These are phyloP conservation scores for Lucinisca nassula DNA, from an alignment of 2,888 invertebrate genomes.

Conservation along the genomic window DNA sequence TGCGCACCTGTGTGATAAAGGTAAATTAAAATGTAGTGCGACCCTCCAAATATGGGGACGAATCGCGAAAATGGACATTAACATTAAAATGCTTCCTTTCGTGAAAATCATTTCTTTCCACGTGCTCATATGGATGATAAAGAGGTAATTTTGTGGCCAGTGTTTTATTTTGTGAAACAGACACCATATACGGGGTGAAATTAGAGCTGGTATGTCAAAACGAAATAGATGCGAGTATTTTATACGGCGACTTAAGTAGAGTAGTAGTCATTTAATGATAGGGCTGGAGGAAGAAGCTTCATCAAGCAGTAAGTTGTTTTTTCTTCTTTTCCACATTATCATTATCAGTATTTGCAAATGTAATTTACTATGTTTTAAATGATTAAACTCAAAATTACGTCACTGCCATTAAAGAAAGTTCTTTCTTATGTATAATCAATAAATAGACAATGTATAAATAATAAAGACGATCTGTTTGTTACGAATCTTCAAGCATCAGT, in stretches of 20 bases:
- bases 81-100: background rate
- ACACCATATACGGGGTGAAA: background rate
- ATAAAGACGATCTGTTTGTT: too few relatives aligned
- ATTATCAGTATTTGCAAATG: too few relatives aligned
- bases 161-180: constrained; percentile 8
- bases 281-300: background rate
- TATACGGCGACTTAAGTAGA: background rate
- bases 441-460: too few relatives aligned
- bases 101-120: background rate
- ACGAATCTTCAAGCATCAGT: too few relatives aligned
- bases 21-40: background rate
- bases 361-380: too few relatives aligned
- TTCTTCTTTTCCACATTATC: too few relatives aligned
- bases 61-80: constrained; percentile 2
- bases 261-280: background rate
- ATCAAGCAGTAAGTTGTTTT: too few relatives aligned
- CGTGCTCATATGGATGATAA: background rate
- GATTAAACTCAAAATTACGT: too few relatives aligned
- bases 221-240: background rate
- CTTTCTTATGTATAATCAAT: too few relatives aligned
- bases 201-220: background rate
- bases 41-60: background rate
- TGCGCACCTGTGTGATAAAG: background rate
- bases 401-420: too few relatives aligned
- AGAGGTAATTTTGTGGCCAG: background rate